Base-by-base conservation (phyloP, 2,888 invertebrate species). In the Colostygia pectinataria region DNA sequence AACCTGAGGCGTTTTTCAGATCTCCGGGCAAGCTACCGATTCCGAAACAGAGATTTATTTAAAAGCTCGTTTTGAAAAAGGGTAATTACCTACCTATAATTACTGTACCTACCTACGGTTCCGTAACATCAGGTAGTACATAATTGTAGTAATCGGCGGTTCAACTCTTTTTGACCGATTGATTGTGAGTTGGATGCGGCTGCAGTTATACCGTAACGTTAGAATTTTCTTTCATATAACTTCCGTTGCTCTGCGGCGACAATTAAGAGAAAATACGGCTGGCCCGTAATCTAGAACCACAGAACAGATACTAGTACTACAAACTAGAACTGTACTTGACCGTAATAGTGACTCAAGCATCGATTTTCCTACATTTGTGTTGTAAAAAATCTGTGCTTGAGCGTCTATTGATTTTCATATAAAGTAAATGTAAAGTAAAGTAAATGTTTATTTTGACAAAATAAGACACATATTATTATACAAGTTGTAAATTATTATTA, bases 111-210 rank as follows among this genome's bases (percentile, higher is more conserved):
- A 52, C 45, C 29, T 18, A 23, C 33, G 29, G 52, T 46, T 52
- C 46, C 46, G 33, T 43, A 39, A 31, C 34, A 44, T 64, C 68
- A 71, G 64, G 71, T 68, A 70, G 71, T 71, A 62, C 64, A 58
- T 73, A 74, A 78, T 78, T 68, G 65, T 56, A 57, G 65, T 74
- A 68, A 71, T 71, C 61, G 57, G 9, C 43, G 23, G 20, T 33
- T 18, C 53, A 66, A 48, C 46, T 60, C 47, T 59, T 63, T 71
- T 68, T 62, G 67, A 70, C 75, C 79, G 75, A 84, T 83, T 85
- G 80, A 83, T 83, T 79, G 68, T 70, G 12, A 47, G 32, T 33
- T 31, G 28, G 20, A 7, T 9, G 20, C 12, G 43, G 31, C 36
- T 27, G 6, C 6, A 33, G 31, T 53, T 24, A 53, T 48, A 49